phyloP scores from a whole-genome alignment of 1,140 invertebrate genomes.

The Drosophila sproati region DNA sequence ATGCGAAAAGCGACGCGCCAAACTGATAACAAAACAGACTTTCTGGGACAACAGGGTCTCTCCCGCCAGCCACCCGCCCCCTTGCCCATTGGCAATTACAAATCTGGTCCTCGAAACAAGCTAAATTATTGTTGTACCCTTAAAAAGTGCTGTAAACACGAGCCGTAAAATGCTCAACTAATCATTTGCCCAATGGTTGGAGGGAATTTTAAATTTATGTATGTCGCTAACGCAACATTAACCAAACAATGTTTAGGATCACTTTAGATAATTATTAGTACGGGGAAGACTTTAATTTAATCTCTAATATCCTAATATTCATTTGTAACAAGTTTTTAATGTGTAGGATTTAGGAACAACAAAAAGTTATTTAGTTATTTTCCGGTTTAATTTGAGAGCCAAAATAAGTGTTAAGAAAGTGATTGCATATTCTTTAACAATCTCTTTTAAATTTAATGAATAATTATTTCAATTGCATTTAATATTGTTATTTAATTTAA shows the following conservation, averaged over 20 bases:
- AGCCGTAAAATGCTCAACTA: conserved; percentile 50
- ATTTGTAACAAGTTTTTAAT: neutral
- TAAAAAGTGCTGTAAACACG: conserved; percentile 9
- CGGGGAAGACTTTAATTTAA: too few relatives aligned
- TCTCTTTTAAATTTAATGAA: neutral
- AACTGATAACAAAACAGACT: conserved; percentile 52
- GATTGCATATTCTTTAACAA: neutral
- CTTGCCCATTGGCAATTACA: conserved; percentile 25
- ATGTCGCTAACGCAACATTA: conserved; percentile 38
- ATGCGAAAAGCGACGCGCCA: conserved; percentile 61
- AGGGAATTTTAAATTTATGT: conserved; percentile 70
- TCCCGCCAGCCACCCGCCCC: neutral
- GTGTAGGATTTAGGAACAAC: too few relatives aligned
- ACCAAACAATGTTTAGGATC: conserved; percentile 41
- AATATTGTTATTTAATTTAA: neutral
- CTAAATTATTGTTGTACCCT: conserved; percentile 31
- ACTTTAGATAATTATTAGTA: conserved; percentile 23
- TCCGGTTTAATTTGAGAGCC: too few relatives aligned
- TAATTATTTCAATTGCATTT: neutral
- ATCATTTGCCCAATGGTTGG: conserved; percentile 74
- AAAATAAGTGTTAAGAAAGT: too few relatives aligned
- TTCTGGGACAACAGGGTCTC: conserved; percentile 25
- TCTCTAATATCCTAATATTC: too few relatives aligned
- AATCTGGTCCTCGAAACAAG: conserved; percentile 32
- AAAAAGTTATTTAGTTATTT: too few relatives aligned